Base-by-base conservation (phyloP, 2,888 invertebrate species). In the Bombylius major region DNA sequence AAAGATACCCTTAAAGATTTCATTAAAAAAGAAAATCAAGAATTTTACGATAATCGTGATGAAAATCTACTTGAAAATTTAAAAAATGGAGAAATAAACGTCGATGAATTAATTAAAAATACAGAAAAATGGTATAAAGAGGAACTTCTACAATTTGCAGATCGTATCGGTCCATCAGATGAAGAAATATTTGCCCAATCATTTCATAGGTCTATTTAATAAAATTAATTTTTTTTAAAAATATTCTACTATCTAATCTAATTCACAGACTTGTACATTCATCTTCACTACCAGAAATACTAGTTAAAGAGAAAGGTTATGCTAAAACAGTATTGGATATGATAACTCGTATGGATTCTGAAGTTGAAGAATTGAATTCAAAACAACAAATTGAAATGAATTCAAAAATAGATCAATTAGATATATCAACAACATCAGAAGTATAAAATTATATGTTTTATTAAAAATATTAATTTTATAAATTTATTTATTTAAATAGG, bases 311-410 rank as follows among this genome's bases (percentile, higher is more conserved):
- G 71, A 88, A 91, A 66, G 82, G 86, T 13, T 91, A 91, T 71
- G 90, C 94, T 1, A 82, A 86, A 66, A 84, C 85, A 46, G 86
- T 93, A 23, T 80, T 83, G 54, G 83, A 83, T 65, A 82, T 87
- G 66, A 79, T 84, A 50, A 78, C 83, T 58, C 82, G 84, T 63
- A 84, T 89, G 67, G 85, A 89, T 68, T 80, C 80, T 42, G 84
- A 87, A 68, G 82, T 89, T 32, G 77, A 80, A 58, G 78, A 80
- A 53, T 73, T 91, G 5, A 87, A 86, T 39, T 78, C 82, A 62
- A 86, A 87, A 54, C 92, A 93, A 77, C 86, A 86, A 47, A 81
- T 85, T 65, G 95, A 95, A 77, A 94, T 95, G 92, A 86, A 89
- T 63, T 78, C 83, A 47, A 89, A 90, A 54, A 82, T 95, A 49